These are phyloP conservation scores for Diphyllodes magnificus DNA, from an alignment of 2,113 vertebrate genomes.

Conservation along the genomic window DNA sequence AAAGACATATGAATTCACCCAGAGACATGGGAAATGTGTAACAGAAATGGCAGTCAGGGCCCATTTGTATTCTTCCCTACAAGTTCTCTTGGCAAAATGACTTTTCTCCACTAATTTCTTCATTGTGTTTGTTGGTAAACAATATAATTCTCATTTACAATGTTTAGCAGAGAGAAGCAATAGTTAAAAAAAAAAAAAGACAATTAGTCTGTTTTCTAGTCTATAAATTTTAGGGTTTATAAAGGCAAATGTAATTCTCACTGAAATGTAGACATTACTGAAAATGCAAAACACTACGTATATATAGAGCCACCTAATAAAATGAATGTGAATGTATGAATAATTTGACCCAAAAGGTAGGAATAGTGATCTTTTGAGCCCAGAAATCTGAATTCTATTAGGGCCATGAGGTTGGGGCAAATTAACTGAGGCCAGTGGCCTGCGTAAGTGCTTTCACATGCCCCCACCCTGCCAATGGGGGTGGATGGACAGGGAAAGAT, in stretches of 20 bases:
- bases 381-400: background rate
- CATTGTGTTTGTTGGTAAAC: background rate
- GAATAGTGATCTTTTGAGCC: background rate
- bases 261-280: background rate
- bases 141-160: background rate
- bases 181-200: background rate
- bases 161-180: background rate
- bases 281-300: background rate
- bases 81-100: background rate
- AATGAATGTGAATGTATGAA: background rate
- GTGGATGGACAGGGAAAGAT: background rate
- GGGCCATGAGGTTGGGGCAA: background rate
- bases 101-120: background rate
- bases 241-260: background rate
- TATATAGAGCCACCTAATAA: background rate
- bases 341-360: background rate
- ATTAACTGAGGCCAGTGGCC: background rate
- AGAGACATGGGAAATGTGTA: background rate
- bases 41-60: background rate
- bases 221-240: background rate
- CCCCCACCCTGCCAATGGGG: rapidly evolving
- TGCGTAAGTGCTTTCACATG: background rate
- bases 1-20: background rate
- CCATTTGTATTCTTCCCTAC: background rate
- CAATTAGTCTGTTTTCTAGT: background rate